Evolutionary conservation across 2,113 vertebrate genomes (phyloP), one percentile per base, ranked within the genome.

Genomic region (Poecilia latipinna): DNA sequence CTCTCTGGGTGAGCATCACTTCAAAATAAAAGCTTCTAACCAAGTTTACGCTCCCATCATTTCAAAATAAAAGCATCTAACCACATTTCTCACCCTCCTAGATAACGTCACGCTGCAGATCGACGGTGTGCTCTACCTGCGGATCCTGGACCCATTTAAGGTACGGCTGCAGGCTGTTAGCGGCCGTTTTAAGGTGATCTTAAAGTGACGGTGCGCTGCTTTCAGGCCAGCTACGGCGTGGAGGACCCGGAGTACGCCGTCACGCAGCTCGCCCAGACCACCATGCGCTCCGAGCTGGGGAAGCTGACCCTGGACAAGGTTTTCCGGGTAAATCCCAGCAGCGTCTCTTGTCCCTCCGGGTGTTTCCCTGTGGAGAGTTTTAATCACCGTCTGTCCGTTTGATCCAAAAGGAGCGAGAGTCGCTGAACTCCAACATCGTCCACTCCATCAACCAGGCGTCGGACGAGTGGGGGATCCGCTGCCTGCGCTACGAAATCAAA

Each of bases 31-130:
- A 37, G 35, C 35, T 37, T 12, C 35, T 11, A 37, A 37, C 35
- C 35, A 37, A 0, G 10, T 37, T 37, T 37, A 37, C 10, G 2
- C 35, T 37, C 35, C 35, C 35, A 37, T 37, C 35, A 39, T 29
- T 39, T 24, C 24, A 10, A 37, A 11, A 39, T 24, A 54, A 22
- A 19, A 0, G 48, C 3, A 19, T 63, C 5, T 1, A n/a, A 17
- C n/a, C 62, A 28, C 19, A n/a, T 57, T 6, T 1, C 63, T 2
- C 51, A 0, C 62, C 65, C 61, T 1, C 78, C 29, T 88, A 99
- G 98, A 99, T 91, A 99, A 99, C 0, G 98, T 99, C 72, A 98
- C 97, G 0, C 91, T 99, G 72, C 97, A 98, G 92, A 98, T 99
- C 0, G 97, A 99, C 62, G 98, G 98, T 3, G 97, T 99, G n/a